Evolutionary conservation across 2,888 invertebrate genomes (phyloP).

Genomic region (Busseola fusca): DNA sequence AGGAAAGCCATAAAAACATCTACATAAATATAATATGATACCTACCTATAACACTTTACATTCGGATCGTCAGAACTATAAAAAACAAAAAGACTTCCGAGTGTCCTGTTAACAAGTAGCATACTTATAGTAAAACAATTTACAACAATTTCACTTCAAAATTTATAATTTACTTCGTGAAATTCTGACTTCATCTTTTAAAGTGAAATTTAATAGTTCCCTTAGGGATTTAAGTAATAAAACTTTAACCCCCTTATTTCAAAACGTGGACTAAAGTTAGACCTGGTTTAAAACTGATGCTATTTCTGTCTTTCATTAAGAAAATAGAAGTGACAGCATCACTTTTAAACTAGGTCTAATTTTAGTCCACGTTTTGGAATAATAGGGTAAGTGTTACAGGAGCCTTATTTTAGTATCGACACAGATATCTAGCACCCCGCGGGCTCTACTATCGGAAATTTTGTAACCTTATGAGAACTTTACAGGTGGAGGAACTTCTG

Average conservation of each 20-base stretch:
- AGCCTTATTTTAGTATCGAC: slow-evolving; percentile 40
- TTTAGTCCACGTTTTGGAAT: too few species aligned
- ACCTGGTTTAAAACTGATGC: too few species aligned
- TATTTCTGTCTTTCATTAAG: too few species aligned
- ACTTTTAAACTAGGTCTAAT: too few species aligned
- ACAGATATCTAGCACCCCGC: slow-evolving; percentile 22
- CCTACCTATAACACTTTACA: not conserved
- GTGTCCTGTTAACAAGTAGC: not conserved
- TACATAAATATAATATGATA: not conserved
- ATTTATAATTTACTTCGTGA: slow-evolving; percentile 6
- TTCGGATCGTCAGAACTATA: not conserved
- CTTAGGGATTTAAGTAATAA: slow-evolving; percentile 33
- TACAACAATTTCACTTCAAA: not conserved
- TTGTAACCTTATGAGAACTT: slow-evolving; percentile 35
- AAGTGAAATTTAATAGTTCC: slow-evolving; percentile 24
- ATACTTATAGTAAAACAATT: not conserved
- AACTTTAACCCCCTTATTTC: too few species aligned
- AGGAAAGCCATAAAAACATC: not conserved
- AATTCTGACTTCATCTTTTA: slow-evolving; percentile 21
- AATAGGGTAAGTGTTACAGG: slow-evolving; percentile 14
- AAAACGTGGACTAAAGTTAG: too few species aligned
- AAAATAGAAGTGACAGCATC: too few species aligned
- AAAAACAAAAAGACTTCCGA: not conserved
- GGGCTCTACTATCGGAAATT: slow-evolving; percentile 24
- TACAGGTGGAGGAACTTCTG: slow-evolving; percentile 1